Conservation (phyloP, 2,797 vertebrate species). For the Perodicticus potto region DNA sequence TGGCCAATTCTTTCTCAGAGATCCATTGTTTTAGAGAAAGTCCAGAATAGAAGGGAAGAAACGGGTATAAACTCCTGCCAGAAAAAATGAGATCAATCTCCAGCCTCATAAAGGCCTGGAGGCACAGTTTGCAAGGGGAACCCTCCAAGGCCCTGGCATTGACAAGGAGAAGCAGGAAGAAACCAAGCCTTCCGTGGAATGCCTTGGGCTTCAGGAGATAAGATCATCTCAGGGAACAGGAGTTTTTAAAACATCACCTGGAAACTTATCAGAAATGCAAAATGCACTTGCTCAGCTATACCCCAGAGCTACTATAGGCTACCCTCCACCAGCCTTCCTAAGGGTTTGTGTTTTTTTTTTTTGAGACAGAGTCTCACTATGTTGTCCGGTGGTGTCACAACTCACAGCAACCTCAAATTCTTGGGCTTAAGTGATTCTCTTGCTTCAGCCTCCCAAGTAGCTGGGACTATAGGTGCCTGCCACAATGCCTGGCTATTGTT, state of each 20-base stretch:
- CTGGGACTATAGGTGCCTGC: too few relatives aligned
- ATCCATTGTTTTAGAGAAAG: not conserved
- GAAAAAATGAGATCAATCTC: not conserved
- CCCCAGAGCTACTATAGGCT: not conserved
- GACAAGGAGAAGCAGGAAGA: not conserved
- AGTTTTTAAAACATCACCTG: not conserved
- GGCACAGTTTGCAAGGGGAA: not conserved
- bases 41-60: not conserved
- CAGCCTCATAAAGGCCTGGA: not conserved
- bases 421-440: too few relatives aligned
- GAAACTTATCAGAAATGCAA: not conserved
- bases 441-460: too few relatives aligned
- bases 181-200: not conserved
- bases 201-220: not conserved
- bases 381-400: too few relatives aligned
- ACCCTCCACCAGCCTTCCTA: too few relatives aligned
- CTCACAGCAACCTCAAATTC: too few relatives aligned
- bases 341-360: too few relatives aligned
- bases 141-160: not conserved
- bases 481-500: too few relatives aligned
- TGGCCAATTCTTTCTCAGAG: not conserved
- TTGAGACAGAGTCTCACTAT: too few relatives aligned
- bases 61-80: not conserved
- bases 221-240: fast-evolving
- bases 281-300: not conserved